Evolutionary conservation across 2,113 vertebrate genomes (phyloP).

Genomic region (Speoplatyrhinus poulsoni): DNA sequence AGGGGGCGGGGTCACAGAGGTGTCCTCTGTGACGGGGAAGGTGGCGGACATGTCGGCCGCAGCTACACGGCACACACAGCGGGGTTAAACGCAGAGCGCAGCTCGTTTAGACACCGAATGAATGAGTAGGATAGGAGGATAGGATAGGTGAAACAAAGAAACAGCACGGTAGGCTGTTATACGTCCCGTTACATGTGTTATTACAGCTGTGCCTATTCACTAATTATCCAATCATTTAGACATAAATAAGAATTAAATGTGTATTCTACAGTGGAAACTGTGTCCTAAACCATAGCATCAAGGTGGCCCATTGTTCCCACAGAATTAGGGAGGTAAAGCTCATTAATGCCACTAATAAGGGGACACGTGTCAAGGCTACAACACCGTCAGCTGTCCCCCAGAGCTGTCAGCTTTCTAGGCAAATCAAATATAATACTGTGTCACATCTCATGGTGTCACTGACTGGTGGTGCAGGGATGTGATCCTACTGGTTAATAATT

Average conservation of each 20-base stretch:
- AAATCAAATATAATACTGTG: constrained; percentile 54
- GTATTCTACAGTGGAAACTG: constrained; percentile 24
- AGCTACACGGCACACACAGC: constrained; percentile 56
- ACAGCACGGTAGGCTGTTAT: not conserved
- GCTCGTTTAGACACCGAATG: constrained; percentile 27
- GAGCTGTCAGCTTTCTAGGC: constrained; percentile 41
- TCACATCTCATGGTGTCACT: constrained; percentile 56
- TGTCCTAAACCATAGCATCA: constrained; percentile 27
- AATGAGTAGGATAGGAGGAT: constrained; percentile 35
- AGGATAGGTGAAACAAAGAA: constrained; percentile 21
- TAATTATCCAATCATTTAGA: constrained; percentile 4
- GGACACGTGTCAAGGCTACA: constrained; percentile 58
- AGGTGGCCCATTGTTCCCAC: constrained; percentile 10
- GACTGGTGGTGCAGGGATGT: constrained; percentile 9
- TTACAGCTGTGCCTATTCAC: not conserved
- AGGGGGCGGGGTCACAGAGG: constrained; percentile 62
- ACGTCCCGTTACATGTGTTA: constrained; percentile 1
- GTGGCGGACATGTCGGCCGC: constrained; percentile 58
- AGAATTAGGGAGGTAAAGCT: constrained; percentile 27
- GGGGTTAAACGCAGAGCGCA: constrained; percentile 59
- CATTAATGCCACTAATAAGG: constrained; percentile 57
- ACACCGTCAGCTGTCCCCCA: constrained; percentile 39
- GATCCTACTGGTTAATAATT: constrained; percentile 71
- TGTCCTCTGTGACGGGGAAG: constrained; percentile 66
- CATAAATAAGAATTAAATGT: constrained; percentile 17